A percentile compares a stretch with the other conserved stretches of the same genome.
phyloP scores from a whole-genome alignment of 2,888 invertebrate genomes.

The Thelaira solivaga region DNA sequence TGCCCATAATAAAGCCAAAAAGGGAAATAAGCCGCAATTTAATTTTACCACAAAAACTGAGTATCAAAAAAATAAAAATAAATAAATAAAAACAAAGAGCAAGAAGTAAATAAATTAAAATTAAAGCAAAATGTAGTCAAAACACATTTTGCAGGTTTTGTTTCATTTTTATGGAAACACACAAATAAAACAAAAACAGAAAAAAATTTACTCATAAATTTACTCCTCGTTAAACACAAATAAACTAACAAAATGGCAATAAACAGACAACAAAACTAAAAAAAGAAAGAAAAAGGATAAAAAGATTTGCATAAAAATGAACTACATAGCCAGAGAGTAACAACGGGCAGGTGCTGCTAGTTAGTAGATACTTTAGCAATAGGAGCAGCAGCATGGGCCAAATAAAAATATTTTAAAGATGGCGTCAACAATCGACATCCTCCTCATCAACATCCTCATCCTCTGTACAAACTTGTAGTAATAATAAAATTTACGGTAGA shows the following conservation, averaged over 20 bases:
- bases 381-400: slow-evolving; percentile 21
- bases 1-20: slow-evolving; percentile 1
- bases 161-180: not conserved
- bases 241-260: slow-evolving; percentile 54
- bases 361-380: too few species aligned
- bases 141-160: not conserved
- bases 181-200: not conserved
- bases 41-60: slow-evolving; percentile 8
- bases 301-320: slow-evolving; percentile 24
- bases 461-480: slow-evolving; percentile 72
- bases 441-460: slow-evolving; percentile 34
- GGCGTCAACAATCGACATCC: slow-evolving; percentile 40
- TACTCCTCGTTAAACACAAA: not conserved
- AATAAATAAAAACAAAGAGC: slow-evolving; percentile 1
- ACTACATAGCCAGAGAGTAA: slow-evolving; percentile 37
- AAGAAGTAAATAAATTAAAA: slow-evolving; percentile 15
- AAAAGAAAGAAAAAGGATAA: not conserved
- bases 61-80: not conserved
- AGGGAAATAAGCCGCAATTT: slow-evolving; percentile 22
- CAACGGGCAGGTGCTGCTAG: too few species aligned
- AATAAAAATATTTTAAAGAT: slow-evolving; percentile 56
- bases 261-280: slow-evolving; percentile 47
- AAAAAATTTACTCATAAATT: not conserved
- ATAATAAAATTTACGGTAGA: slow-evolving; percentile 75
- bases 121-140: not conserved